Base-by-base conservation (phyloP, 2,888 invertebrate species). In the Orthosia gothica region DNA sequence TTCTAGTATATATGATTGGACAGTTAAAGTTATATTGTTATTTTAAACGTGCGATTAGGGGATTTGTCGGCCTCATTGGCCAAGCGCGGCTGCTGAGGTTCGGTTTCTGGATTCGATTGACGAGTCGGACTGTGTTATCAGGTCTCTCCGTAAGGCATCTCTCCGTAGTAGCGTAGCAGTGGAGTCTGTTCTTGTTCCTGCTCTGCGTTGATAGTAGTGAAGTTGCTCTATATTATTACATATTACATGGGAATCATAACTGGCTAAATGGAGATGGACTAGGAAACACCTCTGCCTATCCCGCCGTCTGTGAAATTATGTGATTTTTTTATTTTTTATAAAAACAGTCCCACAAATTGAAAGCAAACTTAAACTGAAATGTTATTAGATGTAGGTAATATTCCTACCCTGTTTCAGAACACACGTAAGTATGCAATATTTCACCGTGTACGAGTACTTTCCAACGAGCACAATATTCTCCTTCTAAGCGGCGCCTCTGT, bases 1-100 rank as follows among this genome's bases (percentile, higher is more conserved):
- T 68, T 18, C n/a, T 52, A 64, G n/a, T 57, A 55, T 45, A 69
- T n/a, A 52, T 61, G 23, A 64, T 70, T 26, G 23, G 15, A 20
- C 0, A 2, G 16, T 18, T 23, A 23, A 59, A n/a, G 13, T 54
- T 18, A 47, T 62, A 65, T 26, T 0, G 12, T 52, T 26, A 64
- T 69, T 65, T 54, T 11, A 40, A 40, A 62, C 1, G 5, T 26
- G 26, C 2, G 3, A 55, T 32, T 1, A 0, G 16, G 23, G 40
- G n/a, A 23, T 26, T 15, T 4, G 0, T 54, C 9, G 11, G 11
- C 13, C 18, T n/a, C 23, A 2, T 55, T 23, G 16, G 12, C 2
- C 13, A 26, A 18, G 63, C 13, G 18, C 26, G 16, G 12, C 16
- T 12, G 47, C 3, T 49, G 5, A 13, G 1, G 5, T 7, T 32